A percentile compares a stretch with the other conserved stretches of the same genome.
phyloP scores from a whole-genome alignment of 2,888 invertebrate species.

The Luffia ferchaultella region DNA sequence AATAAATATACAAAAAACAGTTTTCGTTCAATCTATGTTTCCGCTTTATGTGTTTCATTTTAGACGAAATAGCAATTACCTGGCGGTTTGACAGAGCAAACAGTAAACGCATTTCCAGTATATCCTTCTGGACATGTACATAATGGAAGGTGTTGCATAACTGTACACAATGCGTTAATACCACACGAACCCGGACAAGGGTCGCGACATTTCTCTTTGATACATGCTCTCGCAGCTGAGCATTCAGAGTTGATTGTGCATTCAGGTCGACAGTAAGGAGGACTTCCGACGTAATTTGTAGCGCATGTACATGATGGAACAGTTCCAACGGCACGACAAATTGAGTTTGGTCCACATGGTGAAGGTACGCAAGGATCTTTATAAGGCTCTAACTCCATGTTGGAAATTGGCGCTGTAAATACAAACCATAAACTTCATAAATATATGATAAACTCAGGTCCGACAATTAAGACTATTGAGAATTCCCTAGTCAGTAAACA shows the following conservation, averaged over 20 bases:
- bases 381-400: slow-evolving; percentile 52
- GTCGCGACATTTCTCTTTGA: slow-evolving; percentile 75
- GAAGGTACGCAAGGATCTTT: slow-evolving; percentile 67
- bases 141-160: slow-evolving; percentile 76
- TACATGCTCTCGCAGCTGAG: slow-evolving; percentile 71
- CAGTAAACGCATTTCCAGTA: slow-evolving; percentile 71
- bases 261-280: slow-evolving; percentile 75
- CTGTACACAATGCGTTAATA: slow-evolving; percentile 65
- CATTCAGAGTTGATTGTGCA: slow-evolving; percentile 78
- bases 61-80: slow-evolving; percentile 27
- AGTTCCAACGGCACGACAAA: slow-evolving; percentile 66
- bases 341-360: slow-evolving; percentile 77
- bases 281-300: slow-evolving; percentile 66
- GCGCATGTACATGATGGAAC: slow-evolving; percentile 72
- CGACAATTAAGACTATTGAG: too few relatives aligned
- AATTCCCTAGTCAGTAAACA: too few relatives aligned
- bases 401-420: slow-evolving; percentile 50
- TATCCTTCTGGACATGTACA: slow-evolving; percentile 77
- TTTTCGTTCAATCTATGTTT: too few relatives aligned
- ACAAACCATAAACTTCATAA: too few relatives aligned
- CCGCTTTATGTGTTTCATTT: too few relatives aligned
- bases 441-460: too few relatives aligned
- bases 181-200: slow-evolving; percentile 79
- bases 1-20: too few relatives aligned
- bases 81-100: slow-evolving; percentile 51